Evolutionary conservation across 2,113 vertebrate species (phyloP).

Genomic region (Rafetus swinhoei): DNA sequence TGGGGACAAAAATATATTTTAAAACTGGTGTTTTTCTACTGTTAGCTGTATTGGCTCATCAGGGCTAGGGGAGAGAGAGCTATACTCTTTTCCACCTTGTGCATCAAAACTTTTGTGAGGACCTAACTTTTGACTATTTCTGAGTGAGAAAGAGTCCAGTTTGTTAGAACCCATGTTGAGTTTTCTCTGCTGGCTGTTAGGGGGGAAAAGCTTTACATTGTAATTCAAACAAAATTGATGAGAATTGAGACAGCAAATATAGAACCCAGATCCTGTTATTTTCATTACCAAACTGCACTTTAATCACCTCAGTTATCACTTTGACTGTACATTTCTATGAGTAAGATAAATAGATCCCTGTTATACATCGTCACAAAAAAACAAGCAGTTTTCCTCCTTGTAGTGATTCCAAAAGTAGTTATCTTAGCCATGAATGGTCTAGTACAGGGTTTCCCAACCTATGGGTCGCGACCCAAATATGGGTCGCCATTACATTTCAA

Average conservation of each 20-base stretch:
- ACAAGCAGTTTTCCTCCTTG: not conserved
- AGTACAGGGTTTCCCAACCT: not conserved
- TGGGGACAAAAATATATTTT: conserved; percentile 24
- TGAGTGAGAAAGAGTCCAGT: conserved; percentile 32
- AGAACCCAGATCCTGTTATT: rapidly evolving
- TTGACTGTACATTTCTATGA: not conserved
- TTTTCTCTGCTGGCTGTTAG: not conserved
- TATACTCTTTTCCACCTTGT: conserved; percentile 1
- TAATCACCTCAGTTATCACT: not conserved
- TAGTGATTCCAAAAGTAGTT: not conserved
- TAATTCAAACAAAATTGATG: not conserved
- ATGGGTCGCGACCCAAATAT: no score
- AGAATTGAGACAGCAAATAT: not conserved
- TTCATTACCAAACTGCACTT: not conserved
- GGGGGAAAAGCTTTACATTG: not conserved
- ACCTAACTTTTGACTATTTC: conserved; percentile 16
- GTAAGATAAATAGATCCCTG: rapidly evolving
- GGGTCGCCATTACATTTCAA: no score
- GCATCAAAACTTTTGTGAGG: not conserved
- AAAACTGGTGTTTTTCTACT: conserved; percentile 7
- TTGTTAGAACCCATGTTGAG: not conserved
- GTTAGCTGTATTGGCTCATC: not conserved
- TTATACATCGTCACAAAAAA: not conserved
- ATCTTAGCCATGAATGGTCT: not conserved
- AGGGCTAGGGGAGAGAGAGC: not conserved